These are phyloP conservation scores for Nineta flava DNA, from an alignment of 2,888 invertebrate genomes.

Conservation along the genomic window DNA sequence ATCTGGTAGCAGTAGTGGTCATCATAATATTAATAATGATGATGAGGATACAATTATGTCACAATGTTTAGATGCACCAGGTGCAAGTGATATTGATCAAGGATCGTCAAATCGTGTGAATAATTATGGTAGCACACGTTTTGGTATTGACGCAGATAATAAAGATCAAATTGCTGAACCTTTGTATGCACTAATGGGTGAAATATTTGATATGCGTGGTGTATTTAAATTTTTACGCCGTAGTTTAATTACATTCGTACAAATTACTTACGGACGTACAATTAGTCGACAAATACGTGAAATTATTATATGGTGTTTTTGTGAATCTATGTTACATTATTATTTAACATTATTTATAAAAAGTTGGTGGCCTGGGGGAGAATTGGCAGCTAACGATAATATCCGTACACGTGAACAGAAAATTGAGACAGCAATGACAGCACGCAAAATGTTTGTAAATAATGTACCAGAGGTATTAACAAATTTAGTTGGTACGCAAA, in stretches of 20 bases:
- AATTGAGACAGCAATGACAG: slow-evolving; percentile 51
- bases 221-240: slow-evolving; percentile 76
- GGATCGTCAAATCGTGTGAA: slow-evolving; percentile 26
- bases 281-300: slow-evolving; percentile 84
- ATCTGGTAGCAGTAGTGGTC: too few relatives aligned
- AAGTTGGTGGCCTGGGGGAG: slow-evolving; percentile 81
- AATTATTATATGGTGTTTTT: slow-evolving; percentile 72
- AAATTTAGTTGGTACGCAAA: slow-evolving; percentile 71
- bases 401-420: slow-evolving; percentile 44
- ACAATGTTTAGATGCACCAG: slow-evolving; percentile 53
- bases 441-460: slow-evolving; percentile 49
- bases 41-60: slow-evolving; percentile 74
- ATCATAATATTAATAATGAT: slow-evolving; percentile 20
- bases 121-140: slow-evolving; percentile 25
- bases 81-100: slow-evolving; percentile 21
- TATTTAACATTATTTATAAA: slow-evolving; percentile 70
- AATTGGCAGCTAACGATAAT: slow-evolving; percentile 39
- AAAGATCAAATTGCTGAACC: slow-evolving; percentile 84
- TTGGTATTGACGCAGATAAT: slow-evolving; percentile 35
- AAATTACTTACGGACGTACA: slow-evolving; percentile 81
- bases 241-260: slow-evolving; percentile 80
- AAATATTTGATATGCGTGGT: slow-evolving; percentile 81
- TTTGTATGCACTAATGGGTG: slow-evolving; percentile 70
- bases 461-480: slow-evolving; percentile 65
- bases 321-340: slow-evolving; percentile 81